Percentiles rank a stretch among this genome's conserved stretches.
Conservation (phyloP, 2,113 vertebrate species). For the Nesogale talazaci region DNA sequence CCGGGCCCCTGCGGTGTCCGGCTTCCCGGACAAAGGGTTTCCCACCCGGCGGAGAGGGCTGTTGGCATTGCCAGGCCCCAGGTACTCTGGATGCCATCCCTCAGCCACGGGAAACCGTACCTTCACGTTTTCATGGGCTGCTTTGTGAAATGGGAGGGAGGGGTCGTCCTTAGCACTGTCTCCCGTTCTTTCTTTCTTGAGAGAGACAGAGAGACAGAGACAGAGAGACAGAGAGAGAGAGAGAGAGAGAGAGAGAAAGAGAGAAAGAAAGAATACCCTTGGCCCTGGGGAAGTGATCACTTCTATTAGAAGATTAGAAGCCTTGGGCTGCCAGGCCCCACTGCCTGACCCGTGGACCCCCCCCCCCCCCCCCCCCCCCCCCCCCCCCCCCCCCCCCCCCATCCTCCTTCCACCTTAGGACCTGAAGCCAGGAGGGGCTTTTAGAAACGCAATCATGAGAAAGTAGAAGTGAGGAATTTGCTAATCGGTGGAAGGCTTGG, state of each 20-base stretch:
- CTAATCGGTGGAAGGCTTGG: slow-evolving; percentile 17
- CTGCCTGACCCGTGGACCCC: neutral
- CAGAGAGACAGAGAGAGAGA: neutral
- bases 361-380: neutral
- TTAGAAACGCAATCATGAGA: slow-evolving; percentile 41
- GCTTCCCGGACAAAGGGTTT: slow-evolving; percentile 79
- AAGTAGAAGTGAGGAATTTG: slow-evolving; percentile 45
- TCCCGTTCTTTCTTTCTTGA: slow-evolving; percentile 19
- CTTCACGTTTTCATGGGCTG: slow-evolving; percentile 42
- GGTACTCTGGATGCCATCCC: slow-evolving; percentile 54
- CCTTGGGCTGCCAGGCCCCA: neutral
- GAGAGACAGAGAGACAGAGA: neutral
- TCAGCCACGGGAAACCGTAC: slow-evolving; percentile 51
- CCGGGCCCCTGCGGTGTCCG: slow-evolving; percentile 65
- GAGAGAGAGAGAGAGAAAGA: neutral
- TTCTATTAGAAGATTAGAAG: slow-evolving; percentile 49
- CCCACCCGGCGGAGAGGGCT: slow-evolving; percentile 53
- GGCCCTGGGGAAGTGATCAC: neutral
- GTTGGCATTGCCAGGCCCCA: slow-evolving; percentile 64
- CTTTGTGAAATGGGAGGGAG: slow-evolving; percentile 11
- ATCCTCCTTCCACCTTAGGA: neutral
- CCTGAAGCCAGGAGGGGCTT: slow-evolving; percentile 52
- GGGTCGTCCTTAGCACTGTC: neutral
- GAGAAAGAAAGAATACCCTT: neutral
- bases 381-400: neutral